Evolutionary conservation across 2,888 invertebrate genomes (phyloP).

Genomic region (Pyrrhosoma nymphula): DNA sequence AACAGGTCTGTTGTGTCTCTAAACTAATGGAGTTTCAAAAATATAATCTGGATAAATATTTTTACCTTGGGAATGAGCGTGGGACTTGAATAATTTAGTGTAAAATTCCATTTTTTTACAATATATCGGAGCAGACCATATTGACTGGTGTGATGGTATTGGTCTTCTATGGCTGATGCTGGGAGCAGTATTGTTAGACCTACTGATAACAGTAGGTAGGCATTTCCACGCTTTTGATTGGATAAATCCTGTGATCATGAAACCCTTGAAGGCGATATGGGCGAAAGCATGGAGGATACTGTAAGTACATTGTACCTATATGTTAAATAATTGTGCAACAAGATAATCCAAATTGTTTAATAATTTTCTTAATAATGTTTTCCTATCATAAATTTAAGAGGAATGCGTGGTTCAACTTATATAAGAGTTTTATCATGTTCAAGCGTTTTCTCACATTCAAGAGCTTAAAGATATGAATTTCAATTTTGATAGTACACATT

Average conservation of each 20-base stretch:
- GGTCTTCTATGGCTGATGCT: slow-evolving; percentile 86
- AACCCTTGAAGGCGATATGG: slow-evolving; percentile 69
- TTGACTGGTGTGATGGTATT: slow-evolving; percentile 83
- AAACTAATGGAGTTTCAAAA: neutral
- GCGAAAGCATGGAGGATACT: slow-evolving; percentile 70
- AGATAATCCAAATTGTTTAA: too few relatives aligned
- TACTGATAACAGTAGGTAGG: slow-evolving; percentile 83
- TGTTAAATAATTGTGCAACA: neutral
- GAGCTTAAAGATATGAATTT: too few relatives aligned
- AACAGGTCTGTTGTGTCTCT: neutral
- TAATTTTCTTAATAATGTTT: too few relatives aligned
- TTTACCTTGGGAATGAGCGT: neutral
- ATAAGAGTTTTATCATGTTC: too few relatives aligned
- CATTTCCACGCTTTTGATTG: slow-evolving; percentile 81
- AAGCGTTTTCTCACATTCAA: too few relatives aligned
- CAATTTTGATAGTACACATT: too few relatives aligned
- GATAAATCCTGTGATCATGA: slow-evolving; percentile 75
- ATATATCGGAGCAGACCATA: slow-evolving; percentile 63
- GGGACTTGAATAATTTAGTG: neutral
- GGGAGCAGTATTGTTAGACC: slow-evolving; percentile 81
- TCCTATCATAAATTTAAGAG: too few relatives aligned
- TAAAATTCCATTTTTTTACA: neutral
- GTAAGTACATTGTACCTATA: slow-evolving; percentile 64
- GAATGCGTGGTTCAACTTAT: too few relatives aligned
- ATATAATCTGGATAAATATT: neutral